Conservation (phyloP, 2,888 invertebrate genomes). For the Spodoptera exigua region DNA sequence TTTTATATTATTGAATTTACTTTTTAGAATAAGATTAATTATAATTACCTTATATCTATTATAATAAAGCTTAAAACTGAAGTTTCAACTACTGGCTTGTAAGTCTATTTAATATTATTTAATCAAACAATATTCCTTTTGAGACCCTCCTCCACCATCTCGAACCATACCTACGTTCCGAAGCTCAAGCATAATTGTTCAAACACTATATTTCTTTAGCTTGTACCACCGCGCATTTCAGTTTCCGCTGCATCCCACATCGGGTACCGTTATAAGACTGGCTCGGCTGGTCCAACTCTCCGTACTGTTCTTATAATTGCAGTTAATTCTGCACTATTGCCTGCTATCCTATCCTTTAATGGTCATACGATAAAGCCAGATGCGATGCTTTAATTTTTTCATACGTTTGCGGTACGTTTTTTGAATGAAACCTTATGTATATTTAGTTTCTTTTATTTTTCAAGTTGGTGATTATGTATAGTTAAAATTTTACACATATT, state of each 20-base stretch:
- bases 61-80: no score
- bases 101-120: no score
- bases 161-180: no score
- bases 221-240: constrained; percentile 49
- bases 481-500: not conserved
- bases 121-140: no score
- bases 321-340: constrained; percentile 80
- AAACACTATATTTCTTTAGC: no score
- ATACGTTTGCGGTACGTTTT: constrained; percentile 14
- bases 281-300: constrained; percentile 68
- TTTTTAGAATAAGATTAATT: no score
- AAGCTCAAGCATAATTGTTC: no score
- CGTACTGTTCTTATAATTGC: constrained; percentile 87
- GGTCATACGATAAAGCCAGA: constrained; percentile 44
- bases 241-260: constrained; percentile 77
- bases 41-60: no score
- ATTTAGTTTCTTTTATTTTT: constrained; percentile 13
- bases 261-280: constrained; percentile 80
- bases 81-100: no score
- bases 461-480: no score
- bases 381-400: constrained; percentile 52
- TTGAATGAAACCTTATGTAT: constrained; percentile 19
- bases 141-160: no score
- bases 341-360: constrained; percentile 63
- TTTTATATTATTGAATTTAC: no score